A percentile compares a stretch with the other conserved stretches of the same genome.
These are phyloP conservation scores for Liodrosophila aerea DNA, from an alignment of 2,888 invertebrate species.

Conservation along the genomic window DNA sequence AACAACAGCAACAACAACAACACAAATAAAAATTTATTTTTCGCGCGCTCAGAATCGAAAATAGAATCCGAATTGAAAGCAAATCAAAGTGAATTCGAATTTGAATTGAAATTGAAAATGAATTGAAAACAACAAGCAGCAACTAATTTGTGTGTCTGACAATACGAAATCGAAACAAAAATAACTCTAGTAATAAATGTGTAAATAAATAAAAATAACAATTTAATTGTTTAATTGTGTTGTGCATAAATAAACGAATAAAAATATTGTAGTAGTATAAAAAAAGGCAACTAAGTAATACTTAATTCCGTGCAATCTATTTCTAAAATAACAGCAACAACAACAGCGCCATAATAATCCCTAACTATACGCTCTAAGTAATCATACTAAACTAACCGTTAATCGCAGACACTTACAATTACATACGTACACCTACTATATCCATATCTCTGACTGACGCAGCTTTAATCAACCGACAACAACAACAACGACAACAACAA, in stretches of 20 bases:
- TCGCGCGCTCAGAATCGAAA: conserved; percentile 42
- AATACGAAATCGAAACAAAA: conserved; percentile 11
- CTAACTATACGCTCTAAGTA: conserved; percentile 27
- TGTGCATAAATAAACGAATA: conserved; percentile 37
- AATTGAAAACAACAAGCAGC: conserved; percentile 38
- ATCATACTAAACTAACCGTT: conserved; percentile 18
- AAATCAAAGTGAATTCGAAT: too few relatives aligned
- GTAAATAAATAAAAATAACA: conserved; percentile 68
- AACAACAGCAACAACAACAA: conserved; percentile 20
- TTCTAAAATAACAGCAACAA: conserved; percentile 68
- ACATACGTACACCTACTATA: conserved; percentile 14
- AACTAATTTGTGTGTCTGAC: conserved; percentile 29
- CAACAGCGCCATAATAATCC: conserved; percentile 52
- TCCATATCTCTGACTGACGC: conserved; percentile 42
- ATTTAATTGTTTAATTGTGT: conserved; percentile 74
- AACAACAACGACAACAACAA: conserved; percentile 8
- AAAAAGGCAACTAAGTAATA: conserved; percentile 55
- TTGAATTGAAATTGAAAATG: conserved; percentile 29
- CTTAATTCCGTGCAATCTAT: conserved; percentile 76
- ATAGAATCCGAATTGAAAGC: conserved; percentile 40
- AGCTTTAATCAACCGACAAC: conserved; percentile 12
- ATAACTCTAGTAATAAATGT: conserved; percentile 49
- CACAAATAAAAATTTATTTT: conserved; percentile 17
- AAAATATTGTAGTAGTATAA: conserved; percentile 60
- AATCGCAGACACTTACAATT: conserved; percentile 16